Base-by-base conservation (phyloP, 2,797 vertebrate species). In the Muscicapa striata region DNA sequence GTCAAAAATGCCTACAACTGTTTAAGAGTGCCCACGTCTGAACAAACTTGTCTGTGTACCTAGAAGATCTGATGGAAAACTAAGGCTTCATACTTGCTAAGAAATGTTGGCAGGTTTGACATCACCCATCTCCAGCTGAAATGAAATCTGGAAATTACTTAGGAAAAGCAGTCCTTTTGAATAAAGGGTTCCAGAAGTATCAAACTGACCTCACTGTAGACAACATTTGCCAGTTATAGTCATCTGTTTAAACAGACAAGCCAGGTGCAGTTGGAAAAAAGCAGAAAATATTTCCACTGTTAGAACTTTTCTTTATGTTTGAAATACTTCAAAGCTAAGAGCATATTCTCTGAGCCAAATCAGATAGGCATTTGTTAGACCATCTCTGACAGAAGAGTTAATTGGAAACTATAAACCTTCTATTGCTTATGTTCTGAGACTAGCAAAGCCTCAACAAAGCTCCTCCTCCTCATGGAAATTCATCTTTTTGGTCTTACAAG, bases 281-380 rank as follows among this genome's bases (percentile, higher is more conserved):
- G 10, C 21, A 75, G 70, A 81, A 72, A 86, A 48, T 20, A 81
- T 78, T 89, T 92, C 58, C 29, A 51, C n/a, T 62, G 48, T 84
- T 68, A 84, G 66, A 84, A 17, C 11, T 78, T 86, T 76, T 69
- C 57, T 90, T 66, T 43, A 73, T 69, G 20, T 82, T 92, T 89
- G 13, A 95, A 92, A 82, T n/a, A 90, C 40, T 96, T 89, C 51
- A 94, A 87, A 85, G 68, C 40, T 84, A 46, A 80, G 64, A 76
- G 17, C 17, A 30, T 54, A 29, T 92, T 86, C 6, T 48, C 30
- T 84, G 51, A 90, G 63, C 43, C 63, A 84, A 78, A 93, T 93
- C 67, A 92, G 58, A 66, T 94, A 81, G 30, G n/a, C 27, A 84
- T 69, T 76, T 87, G 20, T 79, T 63, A 94, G 77, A 58, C 38